Percentiles rank a stretch among this genome's conserved stretches.
phyloP scores from a whole-genome alignment of 2,797 vertebrate genomes.

The Enteromius trimaculatus region DNA sequence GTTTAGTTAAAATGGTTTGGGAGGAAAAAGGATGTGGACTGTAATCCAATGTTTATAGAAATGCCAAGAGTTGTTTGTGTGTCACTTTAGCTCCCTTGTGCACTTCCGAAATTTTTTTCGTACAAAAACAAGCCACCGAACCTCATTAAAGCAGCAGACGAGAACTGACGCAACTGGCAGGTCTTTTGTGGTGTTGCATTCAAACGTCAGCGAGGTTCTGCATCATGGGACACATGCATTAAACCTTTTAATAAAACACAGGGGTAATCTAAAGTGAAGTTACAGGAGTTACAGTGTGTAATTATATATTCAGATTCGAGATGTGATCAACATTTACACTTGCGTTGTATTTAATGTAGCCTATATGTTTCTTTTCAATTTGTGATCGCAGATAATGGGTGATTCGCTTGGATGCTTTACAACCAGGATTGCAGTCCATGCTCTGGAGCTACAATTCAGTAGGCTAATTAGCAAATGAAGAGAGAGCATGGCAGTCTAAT shows the following conservation, averaged over 20 bases:
- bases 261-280: constrained; percentile 1
- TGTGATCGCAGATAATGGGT: constrained; percentile 16
- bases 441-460: constrained; percentile 38
- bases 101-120: constrained; percentile 30
- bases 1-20: constrained; percentile 45
- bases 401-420: constrained; percentile 14
- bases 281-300: neutral
- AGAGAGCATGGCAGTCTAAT: constrained; percentile 57
- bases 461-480: constrained; percentile 63
- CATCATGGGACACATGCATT: constrained; percentile 4
- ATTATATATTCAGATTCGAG: neutral
- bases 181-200: constrained; percentile 35
- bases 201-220: constrained; percentile 18
- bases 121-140: constrained; percentile 21
- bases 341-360: neutral
- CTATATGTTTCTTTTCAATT: constrained; percentile 10
- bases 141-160: constrained; percentile 18
- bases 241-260: constrained; percentile 15
- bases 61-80: constrained; percentile 44
- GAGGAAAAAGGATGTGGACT: constrained; percentile 42
- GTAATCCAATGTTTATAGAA: constrained; percentile 59
- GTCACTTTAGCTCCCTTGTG: constrained; percentile 16
- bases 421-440: constrained; percentile 12
- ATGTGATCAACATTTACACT: constrained; percentile 8
- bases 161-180: constrained; percentile 28